Percentiles rank a stretch among this genome's conserved stretches.
These are phyloP conservation scores for Poecilobothrus nobilitatus DNA, from an alignment of 2,888 invertebrate genomes.

Conservation along the genomic window DNA sequence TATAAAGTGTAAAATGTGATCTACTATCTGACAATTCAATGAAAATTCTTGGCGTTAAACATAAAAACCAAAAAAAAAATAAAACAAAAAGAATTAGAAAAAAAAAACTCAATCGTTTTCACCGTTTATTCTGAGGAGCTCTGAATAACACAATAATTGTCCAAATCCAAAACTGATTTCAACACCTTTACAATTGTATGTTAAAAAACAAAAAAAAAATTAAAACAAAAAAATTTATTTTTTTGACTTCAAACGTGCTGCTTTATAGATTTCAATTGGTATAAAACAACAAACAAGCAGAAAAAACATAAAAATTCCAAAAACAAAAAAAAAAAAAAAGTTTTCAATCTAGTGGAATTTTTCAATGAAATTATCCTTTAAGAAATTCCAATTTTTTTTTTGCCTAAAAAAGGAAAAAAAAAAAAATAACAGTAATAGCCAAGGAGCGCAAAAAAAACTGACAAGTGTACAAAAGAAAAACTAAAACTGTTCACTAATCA, in stretches of 20 bases:
- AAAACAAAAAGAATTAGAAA: too few species aligned
- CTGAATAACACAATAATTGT: not conserved
- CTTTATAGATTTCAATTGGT: not conserved
- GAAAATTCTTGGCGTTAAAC: not conserved
- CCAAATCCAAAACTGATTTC: not conserved
- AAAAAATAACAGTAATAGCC: not conserved
- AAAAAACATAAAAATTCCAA: not conserved
- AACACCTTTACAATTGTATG: not conserved
- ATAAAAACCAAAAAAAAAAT: not conserved
- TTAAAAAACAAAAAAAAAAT: not conserved
- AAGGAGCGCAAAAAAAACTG: not conserved
- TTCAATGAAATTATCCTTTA: constrained; percentile 1
- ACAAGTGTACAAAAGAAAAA: too few species aligned
- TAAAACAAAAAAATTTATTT: not conserved
- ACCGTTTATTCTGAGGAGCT: not conserved
- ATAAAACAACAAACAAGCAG: too few species aligned
- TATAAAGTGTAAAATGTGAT: constrained; percentile 6
- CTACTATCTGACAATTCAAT: constrained; percentile 6
- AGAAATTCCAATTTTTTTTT: not conserved
- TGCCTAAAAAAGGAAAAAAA: not conserved
- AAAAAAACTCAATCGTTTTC: not conserved
- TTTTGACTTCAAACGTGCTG: not conserved
- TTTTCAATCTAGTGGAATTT: not conserved
- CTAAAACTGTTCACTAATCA: not conserved
- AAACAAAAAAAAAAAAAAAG: not conserved